phyloP scores from a whole-genome alignment of 2,113 vertebrate genomes.

The Apteryx mantelli region DNA sequence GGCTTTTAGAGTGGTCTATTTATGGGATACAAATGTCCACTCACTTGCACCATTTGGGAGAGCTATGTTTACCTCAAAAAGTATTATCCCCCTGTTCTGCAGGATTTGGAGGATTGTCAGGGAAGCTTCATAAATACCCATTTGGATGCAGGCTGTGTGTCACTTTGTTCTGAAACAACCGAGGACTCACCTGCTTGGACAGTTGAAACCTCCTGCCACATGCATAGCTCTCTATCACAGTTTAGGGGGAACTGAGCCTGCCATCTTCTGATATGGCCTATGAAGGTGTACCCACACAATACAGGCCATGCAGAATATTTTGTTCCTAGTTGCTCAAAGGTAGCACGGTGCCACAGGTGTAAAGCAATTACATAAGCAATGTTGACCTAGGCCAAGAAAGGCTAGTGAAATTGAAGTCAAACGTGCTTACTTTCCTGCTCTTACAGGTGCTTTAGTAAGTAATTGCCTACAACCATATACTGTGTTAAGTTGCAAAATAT shows the following conservation, averaged over 20 bases:
- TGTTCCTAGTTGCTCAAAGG: neutral
- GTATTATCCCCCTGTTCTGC: neutral
- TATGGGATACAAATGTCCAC: neutral
- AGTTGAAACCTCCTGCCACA: neutral
- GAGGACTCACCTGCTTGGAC: neutral
- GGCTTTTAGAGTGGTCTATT: neutral
- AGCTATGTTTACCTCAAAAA: neutral
- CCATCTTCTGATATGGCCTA: neutral
- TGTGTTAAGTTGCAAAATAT: neutral
- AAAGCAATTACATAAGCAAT: neutral
- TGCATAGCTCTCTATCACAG: accelerated
- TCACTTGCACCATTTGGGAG: neutral
- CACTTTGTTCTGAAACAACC: neutral
- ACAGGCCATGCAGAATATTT: neutral
- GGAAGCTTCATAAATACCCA: neutral
- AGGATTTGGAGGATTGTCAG: neutral
- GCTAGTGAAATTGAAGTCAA: neutral
- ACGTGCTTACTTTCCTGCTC: neutral
- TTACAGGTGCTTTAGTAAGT: neutral
- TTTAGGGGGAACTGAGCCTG: neutral
- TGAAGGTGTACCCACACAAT: neutral
- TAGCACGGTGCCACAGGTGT: neutral
- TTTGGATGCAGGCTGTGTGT: neutral
- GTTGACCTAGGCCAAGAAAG: neutral
- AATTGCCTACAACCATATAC: neutral